phyloP scores from a whole-genome alignment of 2,888 invertebrate species.

The Cheilosia impressa region DNA sequence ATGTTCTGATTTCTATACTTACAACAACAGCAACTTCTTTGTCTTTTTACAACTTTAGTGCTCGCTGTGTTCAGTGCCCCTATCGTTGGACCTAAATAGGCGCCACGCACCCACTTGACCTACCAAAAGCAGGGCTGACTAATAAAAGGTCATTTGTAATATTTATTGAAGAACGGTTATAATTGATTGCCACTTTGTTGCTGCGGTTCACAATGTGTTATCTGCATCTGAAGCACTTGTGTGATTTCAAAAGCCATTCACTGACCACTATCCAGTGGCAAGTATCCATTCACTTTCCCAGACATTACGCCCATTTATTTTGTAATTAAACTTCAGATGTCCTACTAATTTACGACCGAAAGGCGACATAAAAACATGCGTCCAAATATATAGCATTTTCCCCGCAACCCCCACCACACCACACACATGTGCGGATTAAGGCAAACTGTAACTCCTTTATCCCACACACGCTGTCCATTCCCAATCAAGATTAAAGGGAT shows the following conservation, averaged over 20 bases:
- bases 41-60: no score
- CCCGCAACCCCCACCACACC: background rate
- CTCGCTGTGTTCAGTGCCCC: no score
- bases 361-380: slow-evolving; percentile 55
- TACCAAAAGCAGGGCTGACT: background rate
- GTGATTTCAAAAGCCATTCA: slow-evolving; percentile 25
- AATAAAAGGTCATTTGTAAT: slow-evolving; percentile 24
- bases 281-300: slow-evolving; percentile 47
- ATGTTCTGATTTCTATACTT: no score
- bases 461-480: background rate
- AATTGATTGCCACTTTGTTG: slow-evolving; percentile 49
- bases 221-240: slow-evolving; percentile 3
- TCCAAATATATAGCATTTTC: background rate
- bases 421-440: slow-evolving; percentile 1
- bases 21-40: no score
- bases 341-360: slow-evolving; percentile 60
- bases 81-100: background rate
- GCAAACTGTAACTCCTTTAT: slow-evolving; percentile 6
- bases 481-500: slow-evolving; percentile 61
- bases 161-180: slow-evolving; percentile 21
- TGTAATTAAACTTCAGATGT: slow-evolving; percentile 64
- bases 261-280: slow-evolving; percentile 42
- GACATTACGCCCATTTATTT: slow-evolving; percentile 57
- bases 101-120: background rate
- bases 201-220: slow-evolving; percentile 22